phyloP scores from a whole-genome alignment of 2,888 invertebrate genomes.

The Thymelicus sylvestris region DNA sequence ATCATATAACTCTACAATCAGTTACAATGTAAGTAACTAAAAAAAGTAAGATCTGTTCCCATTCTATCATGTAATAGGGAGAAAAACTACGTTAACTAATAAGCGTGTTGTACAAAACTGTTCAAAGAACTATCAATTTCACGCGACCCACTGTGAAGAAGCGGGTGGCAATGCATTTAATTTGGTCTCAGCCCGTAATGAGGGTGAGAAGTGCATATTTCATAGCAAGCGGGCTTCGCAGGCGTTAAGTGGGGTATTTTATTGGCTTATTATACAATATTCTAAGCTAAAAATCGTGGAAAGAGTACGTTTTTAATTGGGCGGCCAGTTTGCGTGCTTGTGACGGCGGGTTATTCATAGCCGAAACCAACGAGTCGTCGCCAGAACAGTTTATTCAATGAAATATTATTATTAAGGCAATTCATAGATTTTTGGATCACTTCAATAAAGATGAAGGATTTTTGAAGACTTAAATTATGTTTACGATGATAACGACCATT shows the following conservation, averaged over 20 bases:
- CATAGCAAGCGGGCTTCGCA: constrained; percentile 69
- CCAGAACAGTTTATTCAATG: constrained; percentile 61
- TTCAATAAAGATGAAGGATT: background rate
- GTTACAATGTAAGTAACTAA: too few species aligned
- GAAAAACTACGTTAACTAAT: too few species aligned
- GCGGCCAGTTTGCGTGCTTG: constrained; percentile 77
- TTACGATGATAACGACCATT: background rate
- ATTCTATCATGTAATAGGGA: too few species aligned
- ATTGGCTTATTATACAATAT: constrained; percentile 85
- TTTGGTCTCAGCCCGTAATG: constrained; percentile 73
- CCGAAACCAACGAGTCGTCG: constrained; percentile 75
- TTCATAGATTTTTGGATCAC: constrained; percentile 8
- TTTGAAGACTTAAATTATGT: background rate
- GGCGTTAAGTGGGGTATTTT: constrained; percentile 84
- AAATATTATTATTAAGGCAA: constrained; percentile 41
- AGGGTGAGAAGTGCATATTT: constrained; percentile 81
- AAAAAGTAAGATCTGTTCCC: too few species aligned
- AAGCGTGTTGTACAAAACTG: background rate
- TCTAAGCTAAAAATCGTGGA: constrained; percentile 84
- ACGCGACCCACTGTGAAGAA: background rate
- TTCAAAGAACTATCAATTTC: constrained; percentile 13
- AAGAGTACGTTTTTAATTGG: constrained; percentile 85
- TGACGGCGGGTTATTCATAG: constrained; percentile 83
- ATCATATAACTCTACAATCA: too few species aligned
- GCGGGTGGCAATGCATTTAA: constrained; percentile 71